Evolutionary conservation across 1,140 invertebrate species (phyloP).

Genomic region (Habropoda laboriosa): DNA sequence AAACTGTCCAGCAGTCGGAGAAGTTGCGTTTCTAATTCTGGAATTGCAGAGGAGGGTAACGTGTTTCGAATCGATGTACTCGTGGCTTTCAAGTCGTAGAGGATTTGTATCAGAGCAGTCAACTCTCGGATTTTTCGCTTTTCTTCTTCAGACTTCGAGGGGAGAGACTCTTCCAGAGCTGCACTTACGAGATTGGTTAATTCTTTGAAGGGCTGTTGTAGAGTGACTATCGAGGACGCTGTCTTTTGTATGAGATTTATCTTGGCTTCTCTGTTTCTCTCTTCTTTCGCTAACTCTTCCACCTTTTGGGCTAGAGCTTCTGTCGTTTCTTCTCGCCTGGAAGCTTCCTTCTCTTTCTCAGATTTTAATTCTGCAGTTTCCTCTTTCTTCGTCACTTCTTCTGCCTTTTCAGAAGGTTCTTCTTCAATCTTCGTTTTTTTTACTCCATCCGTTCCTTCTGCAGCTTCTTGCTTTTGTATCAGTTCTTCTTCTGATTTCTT

Average conservation of each 20-base stretch:
- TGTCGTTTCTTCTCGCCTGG: not conserved
- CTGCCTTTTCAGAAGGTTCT: not conserved
- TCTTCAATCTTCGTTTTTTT: no score
- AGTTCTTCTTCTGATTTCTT: not conserved
- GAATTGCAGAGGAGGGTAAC: constrained; percentile 4
- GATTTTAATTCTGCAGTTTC: not conserved
- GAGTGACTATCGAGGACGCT: constrained; percentile 12
- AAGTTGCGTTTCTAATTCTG: constrained; percentile 22
- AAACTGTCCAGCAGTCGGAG: not conserved
- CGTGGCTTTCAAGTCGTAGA: constrained; percentile 50
- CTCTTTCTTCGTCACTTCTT: not conserved
- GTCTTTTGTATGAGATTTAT: constrained; percentile 14
- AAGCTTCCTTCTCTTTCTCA: not conserved
- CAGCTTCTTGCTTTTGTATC: no score
- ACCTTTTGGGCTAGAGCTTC: not conserved
- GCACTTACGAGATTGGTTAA: constrained; percentile 32
- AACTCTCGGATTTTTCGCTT: constrained; percentile 53
- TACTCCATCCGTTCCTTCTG: no score
- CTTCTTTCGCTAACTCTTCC: not conserved
- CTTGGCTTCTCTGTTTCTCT: not conserved
- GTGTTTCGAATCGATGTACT: constrained; percentile 17
- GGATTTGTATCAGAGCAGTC: constrained; percentile 54
- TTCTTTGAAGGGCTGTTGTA: constrained; percentile 48
- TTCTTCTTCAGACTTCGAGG: constrained; percentile 55
- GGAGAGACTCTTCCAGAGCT: constrained; percentile 30